Percentiles rank a stretch among this genome's conserved stretches.
Evolutionary conservation across 2,797 vertebrate species (phyloP).

Genomic region (Aeoliscus strigatus): DNA sequence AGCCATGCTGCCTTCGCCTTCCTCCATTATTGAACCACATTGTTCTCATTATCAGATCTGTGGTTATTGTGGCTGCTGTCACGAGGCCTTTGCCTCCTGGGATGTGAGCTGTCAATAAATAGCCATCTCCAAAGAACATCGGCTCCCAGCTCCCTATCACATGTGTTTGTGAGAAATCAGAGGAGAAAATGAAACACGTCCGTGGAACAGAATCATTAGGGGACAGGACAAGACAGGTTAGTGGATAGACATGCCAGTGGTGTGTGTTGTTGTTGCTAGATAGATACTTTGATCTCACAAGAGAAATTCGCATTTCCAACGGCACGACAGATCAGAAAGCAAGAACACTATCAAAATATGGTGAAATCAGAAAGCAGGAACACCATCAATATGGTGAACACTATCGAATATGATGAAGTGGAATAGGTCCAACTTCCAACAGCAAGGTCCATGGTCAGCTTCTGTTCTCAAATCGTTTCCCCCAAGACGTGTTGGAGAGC

Average conservation of each 20-base stretch:
- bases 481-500: no score
- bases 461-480: no score
- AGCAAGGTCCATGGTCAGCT: no score
- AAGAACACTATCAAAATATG: no score
- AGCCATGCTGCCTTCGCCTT: slow-evolving; percentile 33
- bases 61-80: slow-evolving; percentile 49
- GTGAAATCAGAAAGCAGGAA: no score
- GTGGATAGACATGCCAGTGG: slow-evolving; percentile 27
- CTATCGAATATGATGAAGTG: no score
- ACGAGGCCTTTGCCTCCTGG: slow-evolving; percentile 30
- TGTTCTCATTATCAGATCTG: slow-evolving; percentile 48
- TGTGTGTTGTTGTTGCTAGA: slow-evolving; percentile 7
- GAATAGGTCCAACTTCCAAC: no score
- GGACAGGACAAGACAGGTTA: slow-evolving; percentile 16
- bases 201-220: slow-evolving; percentile 32
- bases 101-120: slow-evolving; percentile 47
- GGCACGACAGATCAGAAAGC: no score
- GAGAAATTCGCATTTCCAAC: no score
- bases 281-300: no score
- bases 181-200: slow-evolving; percentile 58
- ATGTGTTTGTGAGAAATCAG: slow-evolving; percentile 50
- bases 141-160: slow-evolving; percentile 36
- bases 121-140: slow-evolving; percentile 38
- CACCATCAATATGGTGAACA: no score
- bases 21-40: slow-evolving; percentile 55